Percentiles rank a stretch among this genome's conserved stretches.
phyloP scores from a whole-genome alignment of 1,140 invertebrate species.

The Hyphantria cunea region DNA sequence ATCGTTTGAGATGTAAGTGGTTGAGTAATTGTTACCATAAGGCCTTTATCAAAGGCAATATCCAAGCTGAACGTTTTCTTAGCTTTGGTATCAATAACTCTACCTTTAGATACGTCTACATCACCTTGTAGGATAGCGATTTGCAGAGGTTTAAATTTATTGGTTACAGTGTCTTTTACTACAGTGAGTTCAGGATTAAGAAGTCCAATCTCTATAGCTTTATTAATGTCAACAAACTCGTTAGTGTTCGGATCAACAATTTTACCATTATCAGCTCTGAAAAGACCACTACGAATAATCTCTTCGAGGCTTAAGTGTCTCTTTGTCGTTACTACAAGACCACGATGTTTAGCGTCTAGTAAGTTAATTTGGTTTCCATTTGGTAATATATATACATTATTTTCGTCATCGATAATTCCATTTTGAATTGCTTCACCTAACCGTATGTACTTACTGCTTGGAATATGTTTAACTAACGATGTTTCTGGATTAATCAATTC shows the following conservation, averaged over 20 bases:
- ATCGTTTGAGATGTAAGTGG: constrained; percentile 85
- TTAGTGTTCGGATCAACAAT: constrained; percentile 89
- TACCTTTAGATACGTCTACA: constrained; percentile 89
- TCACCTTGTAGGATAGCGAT: constrained; percentile 91
- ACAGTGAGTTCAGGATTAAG: constrained; percentile 90
- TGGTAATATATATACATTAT: constrained; percentile 86
- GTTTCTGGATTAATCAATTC: constrained; percentile 91
- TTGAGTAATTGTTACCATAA: constrained; percentile 88
- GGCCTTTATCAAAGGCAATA: constrained; percentile 87
- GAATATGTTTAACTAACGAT: constrained; percentile 90
- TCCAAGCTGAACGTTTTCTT: constrained; percentile 88
- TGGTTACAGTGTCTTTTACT: constrained; percentile 88
- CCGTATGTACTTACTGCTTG: constrained; percentile 86
- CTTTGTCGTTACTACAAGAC: constrained; percentile 88
- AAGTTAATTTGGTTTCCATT: constrained; percentile 85
- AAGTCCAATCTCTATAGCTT: constrained; percentile 87
- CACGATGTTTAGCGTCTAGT: constrained; percentile 86
- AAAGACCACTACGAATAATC: constrained; percentile 89
- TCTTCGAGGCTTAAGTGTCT: constrained; percentile 89
- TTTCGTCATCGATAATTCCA: constrained; percentile 88
- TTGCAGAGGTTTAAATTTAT: constrained; percentile 87
- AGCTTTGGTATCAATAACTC: constrained; percentile 89
- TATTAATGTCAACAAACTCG: constrained; percentile 86
- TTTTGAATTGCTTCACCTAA: constrained; percentile 89
- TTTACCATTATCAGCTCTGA: constrained; percentile 89